phyloP scores from a whole-genome alignment of 2,113 vertebrate species.

The Pollimyrus isidori region DNA sequence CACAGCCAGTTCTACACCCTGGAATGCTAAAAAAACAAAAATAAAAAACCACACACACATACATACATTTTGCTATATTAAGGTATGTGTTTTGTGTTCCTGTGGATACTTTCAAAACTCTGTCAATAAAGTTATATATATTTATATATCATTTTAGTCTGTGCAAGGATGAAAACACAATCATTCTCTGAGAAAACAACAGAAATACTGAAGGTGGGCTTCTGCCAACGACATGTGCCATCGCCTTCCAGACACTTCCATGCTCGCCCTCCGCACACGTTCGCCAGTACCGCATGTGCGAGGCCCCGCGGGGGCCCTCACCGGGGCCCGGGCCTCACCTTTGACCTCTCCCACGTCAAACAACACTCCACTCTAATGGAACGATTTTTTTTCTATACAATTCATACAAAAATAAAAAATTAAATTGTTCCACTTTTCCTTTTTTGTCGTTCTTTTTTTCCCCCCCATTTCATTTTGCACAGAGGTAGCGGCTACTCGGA shows the following conservation, averaged over 20 bases:
- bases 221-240: constrained; percentile 37
- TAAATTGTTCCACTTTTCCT: constrained; percentile 50
- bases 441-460: constrained; percentile 2
- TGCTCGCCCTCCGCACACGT: constrained; percentile 25
- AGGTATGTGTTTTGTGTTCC: constrained; percentile 51
- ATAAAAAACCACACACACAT: constrained; percentile 24
- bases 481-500: constrained; percentile 68
- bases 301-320: background rate
- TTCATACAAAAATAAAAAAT: constrained; percentile 65
- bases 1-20: constrained; percentile 9
- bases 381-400: constrained; percentile 57
- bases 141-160: constrained; percentile 58
- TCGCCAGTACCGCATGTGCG: constrained; percentile 41
- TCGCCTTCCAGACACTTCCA: constrained; percentile 15
- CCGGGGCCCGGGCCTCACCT: background rate
- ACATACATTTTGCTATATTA: constrained; percentile 55
- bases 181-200: constrained; percentile 49
- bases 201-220: constrained; percentile 36
- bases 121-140: constrained; percentile 60
- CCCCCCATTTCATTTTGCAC: constrained; percentile 55
- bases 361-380: constrained; percentile 53
- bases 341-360: background rate
- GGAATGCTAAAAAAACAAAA: constrained; percentile 23
- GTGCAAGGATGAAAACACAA: constrained; percentile 68
- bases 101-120: constrained; percentile 66